Conservation (phyloP, 2,797 vertebrate genomes). For the Sitta carolinensis region DNA sequence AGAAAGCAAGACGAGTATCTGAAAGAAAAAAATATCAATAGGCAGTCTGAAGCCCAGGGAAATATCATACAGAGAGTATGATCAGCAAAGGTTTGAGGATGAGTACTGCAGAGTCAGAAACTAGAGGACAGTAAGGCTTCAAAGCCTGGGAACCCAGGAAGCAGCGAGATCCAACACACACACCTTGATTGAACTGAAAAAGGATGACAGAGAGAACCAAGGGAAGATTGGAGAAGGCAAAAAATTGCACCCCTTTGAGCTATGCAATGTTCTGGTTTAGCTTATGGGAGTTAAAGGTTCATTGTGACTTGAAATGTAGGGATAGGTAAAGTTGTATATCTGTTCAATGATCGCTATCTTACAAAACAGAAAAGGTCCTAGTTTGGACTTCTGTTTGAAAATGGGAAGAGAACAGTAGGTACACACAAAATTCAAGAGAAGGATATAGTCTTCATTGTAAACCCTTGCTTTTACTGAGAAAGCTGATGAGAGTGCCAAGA, state of each 20-base stretch:
- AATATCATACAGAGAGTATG: background rate
- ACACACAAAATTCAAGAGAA: background rate
- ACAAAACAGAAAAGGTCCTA: background rate
- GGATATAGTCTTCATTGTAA: background rate
- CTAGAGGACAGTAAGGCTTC: conserved; percentile 39
- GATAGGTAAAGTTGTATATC: background rate
- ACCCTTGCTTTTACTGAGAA: background rate
- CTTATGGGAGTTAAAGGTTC: background rate
- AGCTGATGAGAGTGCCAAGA: background rate
- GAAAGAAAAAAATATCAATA: conserved; percentile 41
- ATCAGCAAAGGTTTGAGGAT: conserved; percentile 27
- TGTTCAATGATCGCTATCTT: background rate
- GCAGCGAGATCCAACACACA: background rate
- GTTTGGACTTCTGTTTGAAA: background rate
- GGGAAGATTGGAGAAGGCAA: background rate
- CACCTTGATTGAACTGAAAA: background rate
- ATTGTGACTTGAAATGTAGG: background rate
- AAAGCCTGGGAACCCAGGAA: background rate
- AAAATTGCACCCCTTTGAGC: background rate
- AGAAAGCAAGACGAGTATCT: background rate
- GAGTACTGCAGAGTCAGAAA: conserved; percentile 16
- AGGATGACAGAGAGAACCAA: background rate
- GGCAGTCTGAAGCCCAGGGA: conserved; percentile 12
- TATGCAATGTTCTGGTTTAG: background rate
- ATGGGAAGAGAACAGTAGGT: background rate